These are phyloP conservation scores for Semnornis frantzii DNA, from an alignment of 2,113 vertebrate species.

Conservation along the genomic window DNA sequence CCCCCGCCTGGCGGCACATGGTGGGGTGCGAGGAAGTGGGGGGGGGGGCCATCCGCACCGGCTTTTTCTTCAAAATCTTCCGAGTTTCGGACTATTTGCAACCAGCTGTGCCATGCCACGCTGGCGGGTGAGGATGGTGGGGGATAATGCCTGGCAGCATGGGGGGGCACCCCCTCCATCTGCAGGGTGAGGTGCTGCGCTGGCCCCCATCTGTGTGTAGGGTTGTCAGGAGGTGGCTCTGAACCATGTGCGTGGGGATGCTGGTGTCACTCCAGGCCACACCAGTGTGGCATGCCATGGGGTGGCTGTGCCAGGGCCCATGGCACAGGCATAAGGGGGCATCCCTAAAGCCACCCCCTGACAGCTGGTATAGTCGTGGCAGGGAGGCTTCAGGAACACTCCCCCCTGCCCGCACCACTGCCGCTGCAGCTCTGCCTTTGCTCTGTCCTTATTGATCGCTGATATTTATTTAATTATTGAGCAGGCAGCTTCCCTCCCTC, in stretches of 20 bases:
- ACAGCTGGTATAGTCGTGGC: accelerated
- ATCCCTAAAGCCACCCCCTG: not conserved
- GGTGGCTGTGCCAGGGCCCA: not conserved
- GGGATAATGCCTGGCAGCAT: not conserved
- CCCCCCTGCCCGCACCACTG: not conserved
- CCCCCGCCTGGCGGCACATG: not conserved
- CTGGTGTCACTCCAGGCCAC: not conserved
- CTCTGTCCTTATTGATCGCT: conserved; percentile 43
- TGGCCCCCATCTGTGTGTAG: accelerated
- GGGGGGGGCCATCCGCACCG: not conserved
- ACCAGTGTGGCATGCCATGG: not conserved
- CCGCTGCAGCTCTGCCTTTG: conserved; percentile 30
- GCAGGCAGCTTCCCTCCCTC: not conserved
- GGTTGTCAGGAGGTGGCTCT: not conserved
- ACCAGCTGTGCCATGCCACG: not conserved
- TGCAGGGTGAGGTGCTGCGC: not conserved
- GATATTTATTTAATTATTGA: conserved; percentile 62
- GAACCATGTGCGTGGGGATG: not conserved
- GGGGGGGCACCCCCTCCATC: not conserved
- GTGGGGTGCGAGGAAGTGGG: not conserved
- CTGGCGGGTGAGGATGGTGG: not conserved
- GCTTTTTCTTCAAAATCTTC: not conserved
- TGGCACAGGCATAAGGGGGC: not conserved
- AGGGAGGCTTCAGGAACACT: not conserved
- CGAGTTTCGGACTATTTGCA: not conserved